These are phyloP conservation scores for Peromyscus polionotus DNA, from an alignment of 2,113 vertebrate genomes.

Conservation along the genomic window DNA sequence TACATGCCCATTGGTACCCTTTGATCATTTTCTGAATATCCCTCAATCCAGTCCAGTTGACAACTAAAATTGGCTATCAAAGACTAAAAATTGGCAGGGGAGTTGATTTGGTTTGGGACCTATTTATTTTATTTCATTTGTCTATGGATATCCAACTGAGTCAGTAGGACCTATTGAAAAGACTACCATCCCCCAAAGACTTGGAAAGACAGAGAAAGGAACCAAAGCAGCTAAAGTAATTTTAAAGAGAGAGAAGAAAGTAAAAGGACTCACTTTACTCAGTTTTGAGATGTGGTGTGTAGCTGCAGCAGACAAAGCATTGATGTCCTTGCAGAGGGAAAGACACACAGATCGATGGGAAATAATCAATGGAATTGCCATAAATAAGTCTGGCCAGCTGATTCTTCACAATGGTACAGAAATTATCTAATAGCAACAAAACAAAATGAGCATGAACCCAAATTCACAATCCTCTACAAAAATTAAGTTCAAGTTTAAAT, in stretches of 20 bases:
- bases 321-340: background rate
- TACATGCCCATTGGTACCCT: background rate
- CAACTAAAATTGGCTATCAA: background rate
- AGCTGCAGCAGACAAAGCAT: background rate
- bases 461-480: background rate
- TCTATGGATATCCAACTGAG: background rate
- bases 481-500: background rate
- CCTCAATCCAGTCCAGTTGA: background rate
- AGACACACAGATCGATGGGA: background rate
- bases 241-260: conserved; percentile 10
- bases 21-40: background rate
- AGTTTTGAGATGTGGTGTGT: background rate
- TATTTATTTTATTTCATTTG: background rate
- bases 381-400: background rate
- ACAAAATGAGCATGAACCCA: background rate
- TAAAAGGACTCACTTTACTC: background rate
- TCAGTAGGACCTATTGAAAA: background rate
- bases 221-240: background rate
- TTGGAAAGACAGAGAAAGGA: background rate
- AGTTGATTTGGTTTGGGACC: background rate
- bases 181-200: background rate
- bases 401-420: conserved; percentile 1
- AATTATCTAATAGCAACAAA: background rate
- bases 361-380: background rate
- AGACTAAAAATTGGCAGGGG: background rate